Percentiles rank a stretch among this genome's conserved stretches.
Evolutionary conservation across 2,113 vertebrate species (phyloP).

Genomic region (Solea senegalensis): DNA sequence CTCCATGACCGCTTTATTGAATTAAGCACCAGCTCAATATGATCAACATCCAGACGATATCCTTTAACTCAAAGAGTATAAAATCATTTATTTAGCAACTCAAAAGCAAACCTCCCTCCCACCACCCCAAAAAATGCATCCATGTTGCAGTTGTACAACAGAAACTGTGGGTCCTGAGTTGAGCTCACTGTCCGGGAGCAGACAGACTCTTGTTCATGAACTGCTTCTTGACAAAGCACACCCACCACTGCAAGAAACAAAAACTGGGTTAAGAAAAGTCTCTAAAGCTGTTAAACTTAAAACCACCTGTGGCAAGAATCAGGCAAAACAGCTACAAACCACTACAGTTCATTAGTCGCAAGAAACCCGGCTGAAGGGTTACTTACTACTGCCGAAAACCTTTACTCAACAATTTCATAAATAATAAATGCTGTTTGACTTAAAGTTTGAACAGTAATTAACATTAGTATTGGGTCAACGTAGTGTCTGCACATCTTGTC

Average conservation of each 20-base stretch:
- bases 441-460: too few relatives aligned
- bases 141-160: conserved; percentile 45
- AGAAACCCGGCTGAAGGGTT: not conserved
- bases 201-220: conserved; percentile 99
- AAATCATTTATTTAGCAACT: conserved; percentile 63
- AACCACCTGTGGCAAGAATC: not conserved
- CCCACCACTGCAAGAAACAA: conserved; percentile 91
- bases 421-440: too few relatives aligned
- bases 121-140: conserved; percentile 20
- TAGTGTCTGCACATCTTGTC: too few relatives aligned
- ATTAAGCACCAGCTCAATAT: conserved; percentile 77
- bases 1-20: conserved; percentile 66
- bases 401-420: too few relatives aligned
- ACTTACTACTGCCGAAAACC: too few relatives aligned
- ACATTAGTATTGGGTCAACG: too few relatives aligned
- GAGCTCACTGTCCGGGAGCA: conserved; percentile 90
- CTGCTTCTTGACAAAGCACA: conserved; percentile 98
- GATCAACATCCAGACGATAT: conserved; percentile 57
- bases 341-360: not conserved
- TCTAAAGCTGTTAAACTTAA: not conserved
- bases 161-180: conserved; percentile 24
- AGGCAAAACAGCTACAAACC: not conserved
- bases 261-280: not conserved
- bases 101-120: conserved; percentile 28
- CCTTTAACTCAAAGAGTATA: conserved; percentile 66